phyloP scores from a whole-genome alignment of 2,888 invertebrate genomes.

The Oegoconia quadripuncta region DNA sequence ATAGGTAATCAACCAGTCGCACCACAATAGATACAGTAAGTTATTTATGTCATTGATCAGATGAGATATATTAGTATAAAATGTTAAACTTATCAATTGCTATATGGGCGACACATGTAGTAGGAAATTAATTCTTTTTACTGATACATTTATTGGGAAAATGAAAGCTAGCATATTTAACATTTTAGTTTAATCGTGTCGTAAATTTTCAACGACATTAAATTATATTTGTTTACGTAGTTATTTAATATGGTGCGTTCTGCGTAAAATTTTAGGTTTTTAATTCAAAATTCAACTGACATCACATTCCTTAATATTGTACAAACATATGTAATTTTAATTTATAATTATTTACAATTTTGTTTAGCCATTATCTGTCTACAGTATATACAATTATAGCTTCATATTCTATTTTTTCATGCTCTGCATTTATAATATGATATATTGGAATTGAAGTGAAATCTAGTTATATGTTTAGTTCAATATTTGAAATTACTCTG shows the following conservation, averaged over 20 bases:
- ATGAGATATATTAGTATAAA: no score
- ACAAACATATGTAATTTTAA: slow-evolving; percentile 44
- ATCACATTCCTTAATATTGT: slow-evolving; percentile 71
- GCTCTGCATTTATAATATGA: slow-evolving; percentile 49
- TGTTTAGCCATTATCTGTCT: slow-evolving; percentile 9
- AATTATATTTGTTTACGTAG: slow-evolving; percentile 31
- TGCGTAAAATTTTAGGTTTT: slow-evolving; percentile 41
- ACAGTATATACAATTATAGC: background rate
- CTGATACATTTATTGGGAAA: no score
- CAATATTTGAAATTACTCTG: slow-evolving; percentile 13
- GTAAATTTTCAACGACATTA: slow-evolving; percentile 11
- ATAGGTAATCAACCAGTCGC: no score
- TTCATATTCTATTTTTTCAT: slow-evolving; percentile 20
- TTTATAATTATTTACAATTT: slow-evolving; percentile 26
- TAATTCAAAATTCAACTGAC: slow-evolving; percentile 45
- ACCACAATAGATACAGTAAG: no score
- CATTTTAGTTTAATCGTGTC: slow-evolving; percentile 13
- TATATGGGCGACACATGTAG: no score
- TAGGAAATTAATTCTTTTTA: no score
- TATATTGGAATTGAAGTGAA: slow-evolving; percentile 31
- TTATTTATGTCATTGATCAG: no score
- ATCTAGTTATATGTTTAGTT: slow-evolving; percentile 25
- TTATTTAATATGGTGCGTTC: no score
- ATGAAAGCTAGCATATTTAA: slow-evolving; percentile 1
- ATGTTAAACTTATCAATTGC: no score